These are phyloP conservation scores for Latrodectus elegans DNA, from an alignment of 2,888 invertebrate genomes.

Conservation along the genomic window DNA sequence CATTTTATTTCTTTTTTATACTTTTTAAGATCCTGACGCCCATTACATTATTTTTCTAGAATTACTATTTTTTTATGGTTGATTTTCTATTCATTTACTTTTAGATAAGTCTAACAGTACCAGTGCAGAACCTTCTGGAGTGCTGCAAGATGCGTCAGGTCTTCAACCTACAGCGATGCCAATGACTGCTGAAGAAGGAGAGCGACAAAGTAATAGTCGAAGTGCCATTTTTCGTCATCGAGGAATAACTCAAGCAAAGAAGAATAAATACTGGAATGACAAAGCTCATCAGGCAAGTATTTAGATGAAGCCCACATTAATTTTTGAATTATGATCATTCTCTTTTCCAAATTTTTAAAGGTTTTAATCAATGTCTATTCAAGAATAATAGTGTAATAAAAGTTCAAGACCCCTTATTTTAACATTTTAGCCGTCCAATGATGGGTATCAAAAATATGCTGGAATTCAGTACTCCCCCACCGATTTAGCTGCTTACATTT, in stretches of 20 bases:
- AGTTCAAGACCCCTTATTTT: too few species aligned
- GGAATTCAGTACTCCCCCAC: conserved; percentile 81
- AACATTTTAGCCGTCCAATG: conserved; percentile 8
- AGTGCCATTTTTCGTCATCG: conserved; percentile 60
- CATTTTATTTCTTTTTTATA: too few species aligned
- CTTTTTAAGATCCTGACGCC: too few species aligned
- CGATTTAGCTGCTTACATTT: conserved; percentile 88
- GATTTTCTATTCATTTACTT: background rate
- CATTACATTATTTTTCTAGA: too few species aligned
- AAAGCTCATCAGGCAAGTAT: background rate
- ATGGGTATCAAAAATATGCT: conserved; percentile 61
- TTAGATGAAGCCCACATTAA: background rate
- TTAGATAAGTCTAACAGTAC: conserved; percentile 18
- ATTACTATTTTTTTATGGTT: too few species aligned
- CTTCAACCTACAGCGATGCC: conserved; percentile 25
- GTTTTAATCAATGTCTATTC: too few species aligned
- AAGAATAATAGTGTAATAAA: too few species aligned
- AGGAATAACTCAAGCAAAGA: conserved; percentile 62
- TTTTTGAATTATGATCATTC: too few species aligned
- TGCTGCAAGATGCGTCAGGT: conserved; percentile 1
- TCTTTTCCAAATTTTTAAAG: too few species aligned
- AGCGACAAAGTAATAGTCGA: conserved; percentile 29
- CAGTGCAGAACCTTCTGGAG: background rate
- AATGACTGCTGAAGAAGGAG: background rate
- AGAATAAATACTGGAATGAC: conserved; percentile 37